Evolutionary conservation across 2,113 vertebrate genomes (phyloP).

Genomic region (Thamnaconus septentrionalis): DNA sequence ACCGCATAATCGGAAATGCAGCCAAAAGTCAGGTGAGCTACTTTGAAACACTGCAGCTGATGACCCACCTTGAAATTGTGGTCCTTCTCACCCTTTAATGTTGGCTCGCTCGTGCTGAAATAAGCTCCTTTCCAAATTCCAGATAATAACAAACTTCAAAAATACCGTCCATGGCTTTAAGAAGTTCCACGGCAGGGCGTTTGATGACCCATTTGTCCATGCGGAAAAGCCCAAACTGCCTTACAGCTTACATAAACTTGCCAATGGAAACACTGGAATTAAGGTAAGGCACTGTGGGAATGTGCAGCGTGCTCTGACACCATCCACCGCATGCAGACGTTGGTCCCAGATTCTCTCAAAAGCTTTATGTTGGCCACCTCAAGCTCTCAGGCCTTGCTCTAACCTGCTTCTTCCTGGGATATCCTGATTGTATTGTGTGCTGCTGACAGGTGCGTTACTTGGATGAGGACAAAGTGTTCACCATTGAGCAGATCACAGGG

Average conservation of each 20-base stretch:
- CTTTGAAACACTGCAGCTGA: background rate
- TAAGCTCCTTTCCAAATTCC: constrained; percentile 22
- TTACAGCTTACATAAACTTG: constrained; percentile 89
- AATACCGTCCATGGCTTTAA: constrained; percentile 95
- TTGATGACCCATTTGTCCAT: constrained; percentile 89
- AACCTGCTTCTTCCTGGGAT: no score
- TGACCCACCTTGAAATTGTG: background rate
- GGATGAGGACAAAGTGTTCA: constrained; percentile 91
- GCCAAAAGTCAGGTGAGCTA: constrained; percentile 92
- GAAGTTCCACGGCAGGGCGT: constrained; percentile 89
- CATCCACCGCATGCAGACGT: no score
- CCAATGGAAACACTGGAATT: constrained; percentile 86
- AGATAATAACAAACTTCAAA: constrained; percentile 94
- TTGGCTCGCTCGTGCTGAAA: no score
- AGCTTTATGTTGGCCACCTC: no score
- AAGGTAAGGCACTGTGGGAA: constrained; percentile 76
- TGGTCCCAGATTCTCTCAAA: no score
- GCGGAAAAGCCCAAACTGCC: constrained; percentile 86
- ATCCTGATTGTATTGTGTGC: background rate
- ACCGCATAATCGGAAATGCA: constrained; percentile 92
- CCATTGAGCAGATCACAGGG: constrained; percentile 89
- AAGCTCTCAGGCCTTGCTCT: no score
- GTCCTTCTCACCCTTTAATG: background rate
- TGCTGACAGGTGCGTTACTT: constrained; percentile 87
- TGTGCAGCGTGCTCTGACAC: no score